These are phyloP conservation scores for Lepus oiostolus DNA, from an alignment of 2,797 vertebrate species.

Conservation along the genomic window DNA sequence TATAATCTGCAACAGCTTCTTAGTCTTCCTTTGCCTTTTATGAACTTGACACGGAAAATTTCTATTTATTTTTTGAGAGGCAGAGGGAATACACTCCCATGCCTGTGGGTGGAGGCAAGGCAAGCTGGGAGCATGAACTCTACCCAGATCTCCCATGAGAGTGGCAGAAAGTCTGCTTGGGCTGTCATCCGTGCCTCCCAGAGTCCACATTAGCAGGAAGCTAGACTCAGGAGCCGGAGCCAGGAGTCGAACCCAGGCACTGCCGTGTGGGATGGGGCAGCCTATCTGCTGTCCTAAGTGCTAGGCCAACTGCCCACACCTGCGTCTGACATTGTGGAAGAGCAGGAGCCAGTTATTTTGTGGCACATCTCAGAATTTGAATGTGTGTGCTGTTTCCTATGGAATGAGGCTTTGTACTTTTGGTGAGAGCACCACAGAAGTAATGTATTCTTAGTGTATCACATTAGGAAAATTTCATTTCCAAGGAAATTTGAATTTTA, in stretches of 20 bases:
- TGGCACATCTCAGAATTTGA: not conserved
- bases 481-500: conserved; percentile 25
- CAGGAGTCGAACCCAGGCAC: too few species aligned
- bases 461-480: not conserved
- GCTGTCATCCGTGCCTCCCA: too few species aligned
- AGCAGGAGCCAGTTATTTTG: not conserved
- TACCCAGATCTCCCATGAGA: too few species aligned
- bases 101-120: too few species aligned
- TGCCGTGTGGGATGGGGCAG: too few species aligned
- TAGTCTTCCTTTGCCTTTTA: conserved; percentile 24
- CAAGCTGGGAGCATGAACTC: too few species aligned
- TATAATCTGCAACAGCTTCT: not conserved
- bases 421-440: not conserved
- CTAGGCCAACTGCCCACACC: not conserved
- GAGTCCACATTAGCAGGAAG: too few species aligned
- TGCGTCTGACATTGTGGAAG: not conserved
- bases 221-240: too few species aligned
- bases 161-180: too few species aligned
- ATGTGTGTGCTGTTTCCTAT: not conserved
- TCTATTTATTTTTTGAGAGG: too few species aligned
- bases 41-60: not conserved
- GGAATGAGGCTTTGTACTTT: not conserved
- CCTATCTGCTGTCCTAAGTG: not conserved
- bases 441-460: not conserved
- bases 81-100: too few species aligned